Evolutionary conservation across 2,888 invertebrate genomes (phyloP).

Genomic region (Atethmia centrago): DNA sequence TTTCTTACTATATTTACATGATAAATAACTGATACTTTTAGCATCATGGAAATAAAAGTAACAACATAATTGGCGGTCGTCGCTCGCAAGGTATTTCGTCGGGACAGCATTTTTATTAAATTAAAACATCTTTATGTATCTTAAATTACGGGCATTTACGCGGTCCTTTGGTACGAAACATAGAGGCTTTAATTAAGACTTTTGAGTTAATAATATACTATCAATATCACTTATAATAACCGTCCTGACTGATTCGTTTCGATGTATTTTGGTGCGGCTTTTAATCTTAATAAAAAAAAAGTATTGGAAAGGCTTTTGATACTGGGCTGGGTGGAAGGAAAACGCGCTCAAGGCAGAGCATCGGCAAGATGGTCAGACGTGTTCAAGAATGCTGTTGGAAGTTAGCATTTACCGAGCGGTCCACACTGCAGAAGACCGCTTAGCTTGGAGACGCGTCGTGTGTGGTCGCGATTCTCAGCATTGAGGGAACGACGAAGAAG

Average conservation of each 20-base stretch:
- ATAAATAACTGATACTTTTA: conserved; percentile 40
- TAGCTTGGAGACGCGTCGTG: no score
- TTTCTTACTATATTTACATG: neutral
- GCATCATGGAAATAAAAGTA: conserved; percentile 32
- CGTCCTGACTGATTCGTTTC: conserved; percentile 1
- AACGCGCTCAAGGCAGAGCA: no score
- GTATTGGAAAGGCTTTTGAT: no score
- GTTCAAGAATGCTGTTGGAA: no score
- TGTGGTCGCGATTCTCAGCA: no score
- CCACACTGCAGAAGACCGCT: no score
- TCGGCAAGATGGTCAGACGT: no score
- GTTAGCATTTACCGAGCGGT: no score
- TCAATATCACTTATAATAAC: conserved; percentile 6
- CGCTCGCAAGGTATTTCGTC: conserved; percentile 50
- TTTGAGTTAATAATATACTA: conserved; percentile 40
- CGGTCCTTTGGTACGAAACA: conserved; percentile 29
- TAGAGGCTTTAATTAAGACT: conserved; percentile 49
- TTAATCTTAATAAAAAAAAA: no score
- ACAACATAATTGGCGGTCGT: conserved; percentile 48
- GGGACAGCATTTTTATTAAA: conserved; percentile 46
- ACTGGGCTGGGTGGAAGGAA: no score
- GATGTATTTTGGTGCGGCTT: conserved; percentile 6
- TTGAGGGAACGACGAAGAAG: no score
- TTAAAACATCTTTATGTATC: conserved; percentile 45
- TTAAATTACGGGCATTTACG: conserved; percentile 45